Evolutionary conservation across 2,797 vertebrate genomes (phyloP).

Genomic region (Mallotus villosus): DNA sequence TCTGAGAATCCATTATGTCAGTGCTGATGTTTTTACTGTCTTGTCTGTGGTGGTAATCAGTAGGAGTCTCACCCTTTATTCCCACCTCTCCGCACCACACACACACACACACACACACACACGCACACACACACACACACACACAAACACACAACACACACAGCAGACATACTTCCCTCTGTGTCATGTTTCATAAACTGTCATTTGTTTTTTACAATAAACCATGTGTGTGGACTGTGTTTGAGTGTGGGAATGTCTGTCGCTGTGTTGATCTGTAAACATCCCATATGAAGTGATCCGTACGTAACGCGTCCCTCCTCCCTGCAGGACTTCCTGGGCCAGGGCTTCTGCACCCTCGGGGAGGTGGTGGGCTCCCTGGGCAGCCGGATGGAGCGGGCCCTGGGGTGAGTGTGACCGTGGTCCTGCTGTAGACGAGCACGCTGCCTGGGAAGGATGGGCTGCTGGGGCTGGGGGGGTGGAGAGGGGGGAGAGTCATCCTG

Average conservation of each 20-base stretch:
- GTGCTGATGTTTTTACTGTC: constrained; percentile 24
- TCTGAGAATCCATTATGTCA: constrained; percentile 40
- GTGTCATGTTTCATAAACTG: constrained; percentile 27
- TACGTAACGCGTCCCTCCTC: not conserved
- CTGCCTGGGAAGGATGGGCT: constrained; percentile 3
- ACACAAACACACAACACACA: too few species aligned
- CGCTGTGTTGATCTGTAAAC: not conserved
- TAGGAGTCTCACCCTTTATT: constrained; percentile 14
- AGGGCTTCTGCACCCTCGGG: constrained; percentile 90
- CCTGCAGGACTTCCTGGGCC: constrained; percentile 93
- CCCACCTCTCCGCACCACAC: constrained; percentile 23
- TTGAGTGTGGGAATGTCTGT: constrained; percentile 1
- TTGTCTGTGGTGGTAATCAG: constrained; percentile 40
- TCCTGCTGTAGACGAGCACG: not conserved
- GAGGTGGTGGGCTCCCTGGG: constrained; percentile 95
- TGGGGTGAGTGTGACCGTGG: constrained; percentile 82
- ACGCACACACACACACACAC: constrained; percentile 4
- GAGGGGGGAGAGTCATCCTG: too few species aligned
- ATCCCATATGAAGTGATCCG: not conserved
- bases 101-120: constrained; percentile 9
- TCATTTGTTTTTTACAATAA: not conserved
- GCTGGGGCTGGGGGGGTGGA: constrained; percentile 5
- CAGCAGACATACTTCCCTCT: constrained; percentile 13
- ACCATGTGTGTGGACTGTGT: not conserved
- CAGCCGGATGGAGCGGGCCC: constrained; percentile 88